Conservation (phyloP, 2,888 invertebrate species). For the Stegophylla sp. region DNA sequence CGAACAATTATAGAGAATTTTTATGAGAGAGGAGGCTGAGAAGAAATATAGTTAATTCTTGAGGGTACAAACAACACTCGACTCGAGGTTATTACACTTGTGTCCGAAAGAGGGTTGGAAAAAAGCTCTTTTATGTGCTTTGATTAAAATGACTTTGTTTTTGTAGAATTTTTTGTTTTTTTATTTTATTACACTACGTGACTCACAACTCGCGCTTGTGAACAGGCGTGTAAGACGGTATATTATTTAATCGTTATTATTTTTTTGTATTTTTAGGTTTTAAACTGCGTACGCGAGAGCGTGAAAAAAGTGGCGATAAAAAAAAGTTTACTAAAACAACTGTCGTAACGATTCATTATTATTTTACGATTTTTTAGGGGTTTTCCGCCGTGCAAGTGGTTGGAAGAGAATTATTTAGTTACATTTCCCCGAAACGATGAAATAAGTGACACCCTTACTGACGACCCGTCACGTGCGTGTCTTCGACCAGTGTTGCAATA, state of each 20-base stretch:
- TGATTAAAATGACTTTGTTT: neutral
- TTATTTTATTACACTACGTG: neutral
- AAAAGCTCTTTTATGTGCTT: neutral
- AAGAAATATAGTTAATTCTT: too few relatives aligned
- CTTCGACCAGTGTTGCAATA: too few relatives aligned
- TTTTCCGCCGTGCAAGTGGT: neutral
- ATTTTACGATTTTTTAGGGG: neutral
- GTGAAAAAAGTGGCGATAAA: neutral
- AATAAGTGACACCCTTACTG: too few relatives aligned
- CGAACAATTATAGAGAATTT: too few relatives aligned
- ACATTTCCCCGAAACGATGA: too few relatives aligned
- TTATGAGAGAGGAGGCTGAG: too few relatives aligned
- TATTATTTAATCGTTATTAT: neutral
- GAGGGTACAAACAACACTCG: too few relatives aligned
- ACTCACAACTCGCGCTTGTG: neutral
- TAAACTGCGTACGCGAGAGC: neutral
- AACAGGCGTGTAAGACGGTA: neutral
- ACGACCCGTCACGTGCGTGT: too few relatives aligned
- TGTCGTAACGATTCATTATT: slow-evolving; percentile 4
- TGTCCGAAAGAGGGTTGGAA: neutral
- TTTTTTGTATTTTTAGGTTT: neutral
- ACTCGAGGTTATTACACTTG: too few relatives aligned
- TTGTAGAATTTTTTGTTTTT: too few relatives aligned
- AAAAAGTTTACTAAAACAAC: neutral
- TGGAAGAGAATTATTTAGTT: too few relatives aligned